phyloP scores from a whole-genome alignment of 64 coral and sea anemone species.

The Actinia tenebrosa region DNA sequence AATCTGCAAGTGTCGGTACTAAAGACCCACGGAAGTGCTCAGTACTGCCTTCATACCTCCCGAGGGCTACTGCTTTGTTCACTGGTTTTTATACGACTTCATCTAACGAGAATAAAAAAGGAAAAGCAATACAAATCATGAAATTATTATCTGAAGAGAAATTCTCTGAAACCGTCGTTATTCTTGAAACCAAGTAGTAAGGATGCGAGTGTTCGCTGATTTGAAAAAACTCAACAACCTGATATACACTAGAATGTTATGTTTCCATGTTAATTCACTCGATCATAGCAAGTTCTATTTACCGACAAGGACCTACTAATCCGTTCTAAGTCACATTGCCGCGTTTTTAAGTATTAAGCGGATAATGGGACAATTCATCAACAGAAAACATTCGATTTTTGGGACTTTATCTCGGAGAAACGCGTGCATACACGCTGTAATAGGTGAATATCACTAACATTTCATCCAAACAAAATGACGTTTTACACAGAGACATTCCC shows the following conservation, averaged over 20 bases:
- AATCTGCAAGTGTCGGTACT: constrained; percentile 4
- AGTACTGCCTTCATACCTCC: not conserved
- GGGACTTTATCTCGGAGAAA: constrained; percentile 10
- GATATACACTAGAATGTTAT: not conserved
- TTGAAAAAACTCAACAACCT: not conserved
- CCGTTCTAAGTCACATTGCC: constrained; percentile 3
- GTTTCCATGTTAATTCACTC: not conserved
- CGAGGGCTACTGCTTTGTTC: constrained; percentile 2
- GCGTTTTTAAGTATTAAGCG: constrained; percentile 16
- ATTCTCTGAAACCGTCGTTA: no score
- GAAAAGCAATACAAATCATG: not conserved
- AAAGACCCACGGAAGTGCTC: not conserved
- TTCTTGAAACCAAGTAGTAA: no score
- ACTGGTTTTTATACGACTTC: not conserved
- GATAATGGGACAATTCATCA: not conserved
- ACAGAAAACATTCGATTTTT: not conserved
- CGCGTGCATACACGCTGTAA: constrained; percentile 8
- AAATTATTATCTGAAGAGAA: not conserved
- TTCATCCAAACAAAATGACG: constrained; percentile 5
- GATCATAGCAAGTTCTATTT: not conserved
- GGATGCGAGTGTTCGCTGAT: not conserved
- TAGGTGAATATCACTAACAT: not conserved
- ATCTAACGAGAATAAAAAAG: not conserved
- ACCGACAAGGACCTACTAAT: constrained; percentile 16
- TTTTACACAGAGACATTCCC: not conserved